A percentile compares a stretch with the other conserved stretches of the same genome.
phyloP scores from a whole-genome alignment of 2,113 vertebrate genomes.

The Chaenogobius annularis region DNA sequence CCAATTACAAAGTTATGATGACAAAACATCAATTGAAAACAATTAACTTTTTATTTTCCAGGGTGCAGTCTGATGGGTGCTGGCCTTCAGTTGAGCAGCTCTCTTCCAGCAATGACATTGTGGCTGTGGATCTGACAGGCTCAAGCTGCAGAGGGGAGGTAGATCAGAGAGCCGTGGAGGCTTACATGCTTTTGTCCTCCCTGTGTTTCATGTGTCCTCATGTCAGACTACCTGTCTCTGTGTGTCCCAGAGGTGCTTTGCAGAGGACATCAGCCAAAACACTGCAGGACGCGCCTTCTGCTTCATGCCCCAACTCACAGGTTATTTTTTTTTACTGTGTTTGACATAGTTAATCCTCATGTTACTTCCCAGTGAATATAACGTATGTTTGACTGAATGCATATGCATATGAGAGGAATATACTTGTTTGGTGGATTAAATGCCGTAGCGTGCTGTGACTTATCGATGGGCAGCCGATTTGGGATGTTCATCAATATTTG shows the following conservation, averaged over 20 bases:
- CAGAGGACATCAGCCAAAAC: not conserved
- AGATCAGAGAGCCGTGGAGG: too few relatives aligned
- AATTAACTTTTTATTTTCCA: slow-evolving; percentile 30
- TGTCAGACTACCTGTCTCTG: not conserved
- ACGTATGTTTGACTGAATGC: too few relatives aligned
- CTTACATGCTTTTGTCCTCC: too few relatives aligned
- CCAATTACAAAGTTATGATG: too few relatives aligned
- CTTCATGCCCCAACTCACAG: slow-evolving; percentile 80
- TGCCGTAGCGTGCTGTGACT: too few relatives aligned
- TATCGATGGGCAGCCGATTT: too few relatives aligned
- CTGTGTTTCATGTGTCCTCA: not conserved
- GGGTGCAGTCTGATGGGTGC: slow-evolving; percentile 83
- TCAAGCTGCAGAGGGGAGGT: slow-evolving; percentile 86
- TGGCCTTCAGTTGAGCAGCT: slow-evolving; percentile 84
- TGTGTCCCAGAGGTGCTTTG: not conserved
- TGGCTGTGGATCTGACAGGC: slow-evolving; percentile 78
- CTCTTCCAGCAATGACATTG: slow-evolving; percentile 87
- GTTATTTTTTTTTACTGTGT: slow-evolving; percentile 32
- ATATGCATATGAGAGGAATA: too few relatives aligned
- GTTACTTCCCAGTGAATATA: too few relatives aligned
- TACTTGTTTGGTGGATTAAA: too few relatives aligned
- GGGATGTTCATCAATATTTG: too few relatives aligned
- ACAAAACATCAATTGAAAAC: too few relatives aligned
- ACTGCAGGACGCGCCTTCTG: slow-evolving; percentile 69
- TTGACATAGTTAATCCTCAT: too few relatives aligned